Evolutionary conservation across 2,888 invertebrate genomes (phyloP), one percentile per base, ranked within the genome.

Genomic region (Harpagoxenus sublaevis): DNA sequence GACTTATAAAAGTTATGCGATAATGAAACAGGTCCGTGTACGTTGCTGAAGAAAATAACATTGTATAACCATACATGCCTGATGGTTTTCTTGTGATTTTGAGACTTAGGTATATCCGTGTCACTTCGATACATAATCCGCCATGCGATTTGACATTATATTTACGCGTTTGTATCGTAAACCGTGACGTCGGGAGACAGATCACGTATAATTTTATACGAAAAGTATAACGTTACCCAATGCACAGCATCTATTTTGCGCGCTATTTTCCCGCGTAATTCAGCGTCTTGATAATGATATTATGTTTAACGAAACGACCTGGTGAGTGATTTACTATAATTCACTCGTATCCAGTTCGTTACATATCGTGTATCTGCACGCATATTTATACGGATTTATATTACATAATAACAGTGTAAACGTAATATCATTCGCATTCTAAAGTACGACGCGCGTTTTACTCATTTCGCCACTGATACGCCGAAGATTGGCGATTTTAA

Each of bases 71-170:
- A 62, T 15, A 31, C 60, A 48, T 53, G 57, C 73, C 51, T 63
- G 35, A 35, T 35, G 35, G 6, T 35, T 35, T 35, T 35, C 4
- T 35, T 35, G 35, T 5, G 35, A 35, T 4, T 87, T 78, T 66
- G 62, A 51, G 60, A 51, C 45, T 48, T 28, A 53, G 81, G 57
- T 82, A 68, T 31, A n/a, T n/a, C 75, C 42, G 9, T 86, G 70
- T 89, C 57, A 87, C 63, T 73, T 83, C 65, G 57, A 51, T 51
- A 78, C 15, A 15, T 48, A 66, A 82, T 78, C 51, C 28, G 71
- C 73, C 66, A 31, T 42, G 10, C 70, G 75, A 71, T 79, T 87
- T 82, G 68, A 84, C 57, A 39, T 66, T 28, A 42, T 73, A 31
- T 23, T 23, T 28, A 51, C 42, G 28, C 68, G 45, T 83, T 83